These are phyloP conservation scores for Urocolius indicus DNA, from an alignment of 2,113 vertebrate genomes.

Conservation along the genomic window DNA sequence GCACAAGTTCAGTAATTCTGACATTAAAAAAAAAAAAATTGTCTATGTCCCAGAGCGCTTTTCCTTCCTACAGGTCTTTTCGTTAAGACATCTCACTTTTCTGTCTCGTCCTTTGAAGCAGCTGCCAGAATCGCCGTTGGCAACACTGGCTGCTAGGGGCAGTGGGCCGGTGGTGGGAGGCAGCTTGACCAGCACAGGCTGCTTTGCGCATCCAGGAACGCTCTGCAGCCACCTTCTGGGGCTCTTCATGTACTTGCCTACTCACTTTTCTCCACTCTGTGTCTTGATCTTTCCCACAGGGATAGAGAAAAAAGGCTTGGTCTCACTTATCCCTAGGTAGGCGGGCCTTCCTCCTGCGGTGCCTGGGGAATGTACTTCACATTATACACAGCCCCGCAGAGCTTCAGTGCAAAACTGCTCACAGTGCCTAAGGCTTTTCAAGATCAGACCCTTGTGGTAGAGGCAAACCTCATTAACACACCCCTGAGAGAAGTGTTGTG, in stretches of 20 bases:
- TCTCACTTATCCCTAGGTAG: not conserved
- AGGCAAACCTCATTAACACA: not conserved
- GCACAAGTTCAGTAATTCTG: not conserved
- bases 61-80: not conserved
- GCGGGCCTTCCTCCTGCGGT: not conserved
- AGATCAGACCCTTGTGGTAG: not conserved
- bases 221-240: conserved; percentile 44
- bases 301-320: not conserved
- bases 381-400: not conserved
- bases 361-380: not conserved
- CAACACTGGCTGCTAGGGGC: rapidly evolving
- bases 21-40: not conserved
- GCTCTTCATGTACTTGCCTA: not conserved
- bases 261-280: not conserved
- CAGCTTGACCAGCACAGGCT: not conserved
- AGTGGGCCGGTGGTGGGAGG: not conserved
- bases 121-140: rapidly evolving
- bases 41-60: not conserved
- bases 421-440: not conserved
- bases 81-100: not conserved
- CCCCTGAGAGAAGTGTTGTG: rapidly evolving
- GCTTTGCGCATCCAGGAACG: not conserved
- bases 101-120: not conserved
- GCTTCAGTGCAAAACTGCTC: not conserved
- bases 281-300: rapidly evolving